phyloP scores from a whole-genome alignment of 2,113 vertebrate genomes.

The Engraulis encrasicolus region DNA sequence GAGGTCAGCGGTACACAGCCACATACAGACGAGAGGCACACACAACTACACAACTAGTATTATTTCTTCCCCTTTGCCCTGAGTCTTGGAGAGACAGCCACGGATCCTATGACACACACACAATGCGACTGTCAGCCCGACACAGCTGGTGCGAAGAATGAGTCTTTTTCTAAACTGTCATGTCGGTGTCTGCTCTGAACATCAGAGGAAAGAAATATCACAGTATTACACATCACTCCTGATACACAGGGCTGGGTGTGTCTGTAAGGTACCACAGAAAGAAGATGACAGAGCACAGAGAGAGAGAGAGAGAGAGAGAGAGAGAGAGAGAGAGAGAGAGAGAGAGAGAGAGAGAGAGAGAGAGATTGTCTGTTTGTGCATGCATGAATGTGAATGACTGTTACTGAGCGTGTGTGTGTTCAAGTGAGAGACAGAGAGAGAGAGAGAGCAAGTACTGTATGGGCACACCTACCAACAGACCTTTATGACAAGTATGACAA shows the following conservation, averaged over 20 bases:
- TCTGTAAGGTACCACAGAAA: not conserved
- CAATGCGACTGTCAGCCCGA: not conserved
- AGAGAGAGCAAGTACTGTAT: not conserved
- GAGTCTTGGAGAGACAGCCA: not conserved
- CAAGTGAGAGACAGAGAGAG: conserved; percentile 14
- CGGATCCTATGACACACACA: not conserved
- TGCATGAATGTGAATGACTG: no score
- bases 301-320: conserved; percentile 16
- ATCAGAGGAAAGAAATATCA: not conserved
- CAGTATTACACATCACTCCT: not conserved
- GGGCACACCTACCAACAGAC: no score
- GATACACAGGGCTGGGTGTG: not conserved
- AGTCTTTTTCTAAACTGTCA: not conserved
- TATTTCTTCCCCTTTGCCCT: not conserved
- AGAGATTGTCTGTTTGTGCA: no score
- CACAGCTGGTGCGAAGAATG: not conserved
- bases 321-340: not conserved
- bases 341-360: no score
- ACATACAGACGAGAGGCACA: not conserved
- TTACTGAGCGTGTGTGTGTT: no score
- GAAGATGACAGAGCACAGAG: not conserved
- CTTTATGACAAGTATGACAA: no score
- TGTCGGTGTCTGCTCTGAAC: not conserved
- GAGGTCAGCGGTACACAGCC: conserved; percentile 2
- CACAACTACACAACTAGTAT: not conserved